phyloP scores from a whole-genome alignment of 53 echinoderm and acorn worm genomes.

The Echinometra lucunter region DNA sequence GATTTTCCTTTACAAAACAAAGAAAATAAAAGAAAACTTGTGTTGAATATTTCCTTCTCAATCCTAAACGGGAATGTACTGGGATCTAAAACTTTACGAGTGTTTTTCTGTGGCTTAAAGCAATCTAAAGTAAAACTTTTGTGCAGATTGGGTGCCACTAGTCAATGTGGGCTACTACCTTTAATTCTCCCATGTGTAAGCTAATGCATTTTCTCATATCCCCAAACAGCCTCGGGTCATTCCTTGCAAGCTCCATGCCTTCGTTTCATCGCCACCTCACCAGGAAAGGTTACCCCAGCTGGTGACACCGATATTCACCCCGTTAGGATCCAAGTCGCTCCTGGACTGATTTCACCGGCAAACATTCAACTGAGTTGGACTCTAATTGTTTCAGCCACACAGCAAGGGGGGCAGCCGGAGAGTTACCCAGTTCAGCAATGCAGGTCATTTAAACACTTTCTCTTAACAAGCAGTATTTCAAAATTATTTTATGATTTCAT shows the following conservation, averaged over 20 bases:
- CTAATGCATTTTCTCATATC: neutral
- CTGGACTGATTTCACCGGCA: neutral
- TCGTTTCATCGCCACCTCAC: neutral
- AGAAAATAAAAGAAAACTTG: no score
- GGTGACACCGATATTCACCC: neutral
- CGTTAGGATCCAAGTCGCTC: neutral
- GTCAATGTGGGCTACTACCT: no score
- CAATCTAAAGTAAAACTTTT: no score
- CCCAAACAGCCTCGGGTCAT: neutral
- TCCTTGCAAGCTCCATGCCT: slow-evolving; percentile 3
- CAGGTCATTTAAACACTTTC: neutral
- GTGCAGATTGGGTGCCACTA: no score
- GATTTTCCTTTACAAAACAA: no score
- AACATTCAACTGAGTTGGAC: neutral
- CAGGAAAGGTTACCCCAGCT: neutral
- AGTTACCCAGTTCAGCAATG: neutral
- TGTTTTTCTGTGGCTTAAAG: no score
- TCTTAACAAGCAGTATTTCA: no score
- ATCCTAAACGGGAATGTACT: no score
- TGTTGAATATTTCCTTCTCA: no score
- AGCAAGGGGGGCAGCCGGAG: neutral
- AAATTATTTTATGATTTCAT: no score
- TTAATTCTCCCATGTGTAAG: no score
- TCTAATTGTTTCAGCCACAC: neutral
- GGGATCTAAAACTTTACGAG: no score